These are phyloP conservation scores for Ciconia stormi DNA, from an alignment of 2,113 vertebrate genomes.

Conservation along the genomic window DNA sequence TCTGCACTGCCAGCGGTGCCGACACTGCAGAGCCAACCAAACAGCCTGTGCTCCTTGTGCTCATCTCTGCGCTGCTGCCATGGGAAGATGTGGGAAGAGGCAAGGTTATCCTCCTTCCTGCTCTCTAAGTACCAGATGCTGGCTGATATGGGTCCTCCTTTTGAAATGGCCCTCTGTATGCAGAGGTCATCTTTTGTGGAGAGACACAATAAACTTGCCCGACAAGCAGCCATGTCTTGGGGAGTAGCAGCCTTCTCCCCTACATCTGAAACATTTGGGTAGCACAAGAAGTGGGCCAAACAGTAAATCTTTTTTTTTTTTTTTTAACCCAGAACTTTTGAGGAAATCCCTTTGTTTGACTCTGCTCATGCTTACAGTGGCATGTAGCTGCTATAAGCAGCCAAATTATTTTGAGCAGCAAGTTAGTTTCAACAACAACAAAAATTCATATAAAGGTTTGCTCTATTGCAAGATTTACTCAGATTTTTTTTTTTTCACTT, in stretches of 20 bases:
- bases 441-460: background rate
- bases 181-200: background rate
- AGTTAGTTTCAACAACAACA: background rate
- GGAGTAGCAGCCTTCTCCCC: background rate
- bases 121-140: background rate
- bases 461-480: background rate
- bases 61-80: background rate
- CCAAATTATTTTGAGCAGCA: background rate
- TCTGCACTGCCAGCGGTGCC: accelerated
- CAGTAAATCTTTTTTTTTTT: background rate
- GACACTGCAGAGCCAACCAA: background rate
- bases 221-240: background rate
- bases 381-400: background rate
- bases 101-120: background rate
- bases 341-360: background rate
- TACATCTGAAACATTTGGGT: background rate
- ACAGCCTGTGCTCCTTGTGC: background rate
- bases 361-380: background rate
- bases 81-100: background rate
- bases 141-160: background rate
- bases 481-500: background rate
- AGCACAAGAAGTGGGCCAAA: background rate
- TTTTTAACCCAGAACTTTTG: background rate
- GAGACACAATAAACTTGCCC: background rate
- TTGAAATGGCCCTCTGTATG: background rate